Percentiles rank a stretch among this genome's conserved stretches.
These are phyloP conservation scores for Rhincodon typus DNA, from an alignment of 2,797 vertebrate species.

Conservation along the genomic window DNA sequence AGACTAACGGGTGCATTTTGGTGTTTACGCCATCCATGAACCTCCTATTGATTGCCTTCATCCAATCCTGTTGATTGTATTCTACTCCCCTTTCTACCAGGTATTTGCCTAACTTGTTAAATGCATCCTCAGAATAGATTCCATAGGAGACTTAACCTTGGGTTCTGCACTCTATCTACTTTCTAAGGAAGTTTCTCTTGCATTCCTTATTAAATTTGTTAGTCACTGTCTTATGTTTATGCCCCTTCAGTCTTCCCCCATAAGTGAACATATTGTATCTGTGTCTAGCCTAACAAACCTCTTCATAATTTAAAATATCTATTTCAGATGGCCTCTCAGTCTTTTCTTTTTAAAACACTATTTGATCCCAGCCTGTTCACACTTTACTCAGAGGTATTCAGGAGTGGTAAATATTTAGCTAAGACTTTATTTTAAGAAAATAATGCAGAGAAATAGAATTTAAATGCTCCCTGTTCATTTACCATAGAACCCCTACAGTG, in stretches of 20 bases:
- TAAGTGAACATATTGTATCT: neutral
- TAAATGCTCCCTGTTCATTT: neutral
- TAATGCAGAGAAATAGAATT: neutral
- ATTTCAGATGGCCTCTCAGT: too few species aligned
- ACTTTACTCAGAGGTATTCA: neutral
- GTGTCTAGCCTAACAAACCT: neutral
- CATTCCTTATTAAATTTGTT: neutral
- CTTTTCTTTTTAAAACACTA: neutral
- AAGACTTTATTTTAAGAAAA: neutral
- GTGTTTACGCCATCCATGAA: neutral
- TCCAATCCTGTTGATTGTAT: neutral
- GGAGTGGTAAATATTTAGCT: neutral
- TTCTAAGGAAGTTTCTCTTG: neutral
- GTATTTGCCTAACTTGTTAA: neutral
- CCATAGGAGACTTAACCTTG: too few species aligned
- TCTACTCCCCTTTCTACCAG: neutral
- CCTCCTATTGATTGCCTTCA: neutral
- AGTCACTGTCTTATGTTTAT: neutral
- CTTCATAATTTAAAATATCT: neutral
- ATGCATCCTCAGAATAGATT: too few species aligned
- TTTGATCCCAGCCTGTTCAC: neutral
- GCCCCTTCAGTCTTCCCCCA: neutral
- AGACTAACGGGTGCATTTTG: too few species aligned
- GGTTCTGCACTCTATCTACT: neutral
- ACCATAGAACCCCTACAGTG: neutral